phyloP scores from a whole-genome alignment of 1,140 invertebrate species.

The Drosophila nebulosa region DNA sequence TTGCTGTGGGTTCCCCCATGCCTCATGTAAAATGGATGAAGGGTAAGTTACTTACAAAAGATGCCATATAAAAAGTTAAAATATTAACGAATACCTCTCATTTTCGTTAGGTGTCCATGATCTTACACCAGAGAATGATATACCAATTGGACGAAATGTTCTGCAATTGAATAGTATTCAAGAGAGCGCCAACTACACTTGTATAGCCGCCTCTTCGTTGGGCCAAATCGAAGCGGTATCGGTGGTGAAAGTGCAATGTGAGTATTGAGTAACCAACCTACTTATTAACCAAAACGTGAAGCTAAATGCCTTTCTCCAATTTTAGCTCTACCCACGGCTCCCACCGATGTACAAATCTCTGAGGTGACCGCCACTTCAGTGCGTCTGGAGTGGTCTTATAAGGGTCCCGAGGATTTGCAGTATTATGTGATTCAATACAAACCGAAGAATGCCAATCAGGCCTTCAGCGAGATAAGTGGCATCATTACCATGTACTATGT shows the following conservation, averaged over 20 bases:
- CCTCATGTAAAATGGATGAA: conserved; percentile 98
- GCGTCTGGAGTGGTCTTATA: conserved; percentile 94
- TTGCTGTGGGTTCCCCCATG: conserved; percentile 98
- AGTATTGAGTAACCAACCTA: conserved; percentile 80
- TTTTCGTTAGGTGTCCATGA: conserved; percentile 84
- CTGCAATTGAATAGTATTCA: conserved; percentile 92
- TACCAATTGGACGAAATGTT: conserved; percentile 92
- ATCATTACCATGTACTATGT: conserved; percentile 96
- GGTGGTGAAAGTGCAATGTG: conserved; percentile 97
- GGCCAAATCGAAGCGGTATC: conserved; percentile 94
- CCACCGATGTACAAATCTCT: conserved; percentile 92
- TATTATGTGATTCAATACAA: conserved; percentile 98
- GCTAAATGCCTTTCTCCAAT: not conserved
- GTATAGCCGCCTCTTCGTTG: conserved; percentile 95
- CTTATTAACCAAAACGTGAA: not conserved
- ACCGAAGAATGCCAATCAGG: conserved; percentile 91
- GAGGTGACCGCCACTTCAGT: conserved; percentile 96
- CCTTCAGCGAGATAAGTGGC: conserved; percentile 93
- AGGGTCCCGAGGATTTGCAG: conserved; percentile 90
- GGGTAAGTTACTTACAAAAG: no score
- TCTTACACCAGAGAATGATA: conserved; percentile 91
- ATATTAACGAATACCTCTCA: not conserved
- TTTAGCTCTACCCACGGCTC: conserved; percentile 89
- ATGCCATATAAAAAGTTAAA: no score
- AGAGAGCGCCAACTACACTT: conserved; percentile 97